phyloP scores from a whole-genome alignment of 2,797 vertebrate genomes.

The Pogonophryne albipinna region DNA sequence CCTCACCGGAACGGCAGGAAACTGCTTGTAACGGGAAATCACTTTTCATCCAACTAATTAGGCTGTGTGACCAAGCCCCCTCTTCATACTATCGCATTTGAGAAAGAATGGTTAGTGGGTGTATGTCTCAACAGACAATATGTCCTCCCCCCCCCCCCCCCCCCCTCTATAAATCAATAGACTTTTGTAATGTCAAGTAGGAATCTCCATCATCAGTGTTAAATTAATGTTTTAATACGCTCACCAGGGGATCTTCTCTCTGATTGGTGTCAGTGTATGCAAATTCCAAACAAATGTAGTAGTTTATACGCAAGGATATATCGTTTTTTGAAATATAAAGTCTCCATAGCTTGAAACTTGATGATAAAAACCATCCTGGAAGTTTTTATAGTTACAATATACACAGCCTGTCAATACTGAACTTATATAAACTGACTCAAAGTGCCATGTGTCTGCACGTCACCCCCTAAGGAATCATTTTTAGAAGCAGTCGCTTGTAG shows the following conservation, averaged over 20 bases:
- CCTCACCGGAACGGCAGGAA: slow-evolving; percentile 31
- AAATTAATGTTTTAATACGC: neutral
- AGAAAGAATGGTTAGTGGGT: neutral
- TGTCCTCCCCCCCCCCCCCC: neutral
- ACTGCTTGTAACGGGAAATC: slow-evolving; percentile 23
- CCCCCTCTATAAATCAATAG: neutral
- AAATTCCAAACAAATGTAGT: too few species aligned
- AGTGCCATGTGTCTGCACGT: slow-evolving; percentile 25
- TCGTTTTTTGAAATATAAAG: neutral
- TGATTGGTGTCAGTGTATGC: too few species aligned
- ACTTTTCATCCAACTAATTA: slow-evolving; percentile 47
- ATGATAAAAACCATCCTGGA: neutral
- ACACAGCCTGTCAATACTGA: neutral
- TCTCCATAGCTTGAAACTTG: neutral
- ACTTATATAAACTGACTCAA: slow-evolving; percentile 18
- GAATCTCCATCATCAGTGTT: neutral
- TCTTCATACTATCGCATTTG: slow-evolving; percentile 12
- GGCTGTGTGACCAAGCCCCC: slow-evolving; percentile 22
- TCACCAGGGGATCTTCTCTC: neutral
- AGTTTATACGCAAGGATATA: neutral
- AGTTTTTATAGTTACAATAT: neutral
- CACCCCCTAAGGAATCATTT: slow-evolving; percentile 15
- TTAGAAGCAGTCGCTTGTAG: slow-evolving; percentile 56
- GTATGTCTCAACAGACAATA: neutral
- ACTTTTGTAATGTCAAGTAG: too few species aligned